A percentile compares a stretch with the other conserved stretches of the same genome.
Evolutionary conservation across 2,113 vertebrate genomes (phyloP).

Genomic region (Actenoides hombroni): DNA sequence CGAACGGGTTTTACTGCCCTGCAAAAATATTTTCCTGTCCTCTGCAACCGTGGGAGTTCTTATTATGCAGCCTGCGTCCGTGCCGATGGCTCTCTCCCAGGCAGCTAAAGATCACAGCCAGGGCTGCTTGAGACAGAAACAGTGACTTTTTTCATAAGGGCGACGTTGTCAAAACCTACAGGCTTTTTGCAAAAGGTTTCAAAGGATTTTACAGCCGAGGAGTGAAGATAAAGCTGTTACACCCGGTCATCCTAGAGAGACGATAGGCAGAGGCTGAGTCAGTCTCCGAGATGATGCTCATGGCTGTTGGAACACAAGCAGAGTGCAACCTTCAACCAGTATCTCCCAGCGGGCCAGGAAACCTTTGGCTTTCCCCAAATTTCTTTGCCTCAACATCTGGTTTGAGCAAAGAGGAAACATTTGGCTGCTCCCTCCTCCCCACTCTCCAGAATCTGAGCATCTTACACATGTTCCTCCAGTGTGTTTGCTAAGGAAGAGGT

Average conservation of each 20-base stretch:
- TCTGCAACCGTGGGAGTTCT: neutral
- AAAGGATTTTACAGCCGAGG: neutral
- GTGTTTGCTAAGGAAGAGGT: rapidly evolving
- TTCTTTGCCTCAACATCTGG: neutral
- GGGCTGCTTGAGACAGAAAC: neutral
- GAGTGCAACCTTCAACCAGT: neutral
- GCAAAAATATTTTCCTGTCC: neutral
- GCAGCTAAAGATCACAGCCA: slow-evolving; percentile 32
- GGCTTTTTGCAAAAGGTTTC: neutral
- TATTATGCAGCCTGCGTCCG: neutral
- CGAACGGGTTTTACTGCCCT: neutral
- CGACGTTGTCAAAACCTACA: neutral
- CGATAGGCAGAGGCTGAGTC: rapidly evolving
- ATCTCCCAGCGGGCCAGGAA: neutral
- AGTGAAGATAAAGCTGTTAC: neutral
- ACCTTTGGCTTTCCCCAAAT: neutral
- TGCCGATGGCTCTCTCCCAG: neutral
- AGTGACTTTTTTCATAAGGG: neutral
- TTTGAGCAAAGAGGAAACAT: neutral
- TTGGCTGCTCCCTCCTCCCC: neutral
- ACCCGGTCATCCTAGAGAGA: rapidly evolving
- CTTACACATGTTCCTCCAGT: neutral
- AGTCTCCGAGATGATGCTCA: neutral
- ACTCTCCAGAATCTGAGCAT: neutral
- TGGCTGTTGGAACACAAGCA: neutral